These are phyloP conservation scores for Poeciliopsis gracilis DNA, from an alignment of 2,797 vertebrate species.

Conservation along the genomic window DNA sequence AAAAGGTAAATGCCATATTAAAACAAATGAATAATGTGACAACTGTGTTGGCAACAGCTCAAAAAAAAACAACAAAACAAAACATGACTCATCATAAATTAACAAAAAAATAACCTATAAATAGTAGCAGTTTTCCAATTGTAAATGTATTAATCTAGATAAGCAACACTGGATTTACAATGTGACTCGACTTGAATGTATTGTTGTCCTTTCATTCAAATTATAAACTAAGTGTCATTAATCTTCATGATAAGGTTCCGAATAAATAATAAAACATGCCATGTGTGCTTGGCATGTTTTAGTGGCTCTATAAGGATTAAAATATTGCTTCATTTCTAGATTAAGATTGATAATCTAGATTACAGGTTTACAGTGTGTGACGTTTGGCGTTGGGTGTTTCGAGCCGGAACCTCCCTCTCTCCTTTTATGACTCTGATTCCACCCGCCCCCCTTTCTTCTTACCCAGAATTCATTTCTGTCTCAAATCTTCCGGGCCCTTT, in stretches of 20 bases:
- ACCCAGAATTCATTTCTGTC: neutral
- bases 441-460: neutral
- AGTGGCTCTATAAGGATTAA: neutral
- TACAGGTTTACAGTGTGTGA: neutral
- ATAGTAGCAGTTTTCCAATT: neutral
- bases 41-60: neutral
- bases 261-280: neutral
- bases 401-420: neutral
- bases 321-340: neutral
- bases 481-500: conserved; percentile 31
- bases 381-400: neutral
- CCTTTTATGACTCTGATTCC: neutral
- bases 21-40: neutral
- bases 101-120: neutral
- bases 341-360: neutral
- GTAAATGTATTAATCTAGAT: neutral
- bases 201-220: neutral
- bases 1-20: neutral
- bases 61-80: neutral
- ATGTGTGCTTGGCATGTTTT: neutral
- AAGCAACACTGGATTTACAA: neutral
- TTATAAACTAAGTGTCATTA: neutral
- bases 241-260: neutral
- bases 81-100: neutral
- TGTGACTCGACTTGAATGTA: too few species aligned